These are phyloP conservation scores for Cathartes aura DNA, from an alignment of 2,113 vertebrate genomes.

Conservation along the genomic window DNA sequence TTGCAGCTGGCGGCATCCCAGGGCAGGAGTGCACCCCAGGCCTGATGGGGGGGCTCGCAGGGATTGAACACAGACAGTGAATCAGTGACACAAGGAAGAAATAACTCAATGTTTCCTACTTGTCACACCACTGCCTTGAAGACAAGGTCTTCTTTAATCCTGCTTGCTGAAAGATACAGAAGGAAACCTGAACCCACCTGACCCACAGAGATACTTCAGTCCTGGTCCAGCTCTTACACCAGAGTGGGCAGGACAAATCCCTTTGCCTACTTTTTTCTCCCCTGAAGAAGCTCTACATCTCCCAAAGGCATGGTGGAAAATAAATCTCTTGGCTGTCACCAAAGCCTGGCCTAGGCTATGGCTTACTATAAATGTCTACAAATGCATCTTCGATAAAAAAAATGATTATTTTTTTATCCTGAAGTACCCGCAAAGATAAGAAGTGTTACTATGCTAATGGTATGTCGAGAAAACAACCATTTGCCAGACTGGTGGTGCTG, in stretches of 20 bases:
- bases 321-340: background rate
- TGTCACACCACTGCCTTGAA: background rate
- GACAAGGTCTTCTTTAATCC: background rate
- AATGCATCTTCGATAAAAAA: background rate
- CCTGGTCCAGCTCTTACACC: background rate
- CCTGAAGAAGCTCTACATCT: background rate
- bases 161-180: background rate
- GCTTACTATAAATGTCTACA: background rate
- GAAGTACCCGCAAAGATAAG: background rate
- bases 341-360: background rate
- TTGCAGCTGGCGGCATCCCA: background rate
- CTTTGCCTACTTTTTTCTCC: background rate
- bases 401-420: background rate
- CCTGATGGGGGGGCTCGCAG: background rate
- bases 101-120: background rate
- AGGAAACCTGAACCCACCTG: background rate
- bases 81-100: background rate
- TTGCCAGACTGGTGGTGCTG: background rate
- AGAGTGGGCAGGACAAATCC: background rate
- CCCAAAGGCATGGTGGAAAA: background rate
- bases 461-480: background rate
- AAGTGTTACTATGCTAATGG: background rate
- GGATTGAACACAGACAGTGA: background rate
- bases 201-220: background rate
- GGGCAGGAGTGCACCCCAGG: accelerated